phyloP scores from a whole-genome alignment of 2,888 invertebrate genomes.

The Steinernema hermaphroditum region DNA sequence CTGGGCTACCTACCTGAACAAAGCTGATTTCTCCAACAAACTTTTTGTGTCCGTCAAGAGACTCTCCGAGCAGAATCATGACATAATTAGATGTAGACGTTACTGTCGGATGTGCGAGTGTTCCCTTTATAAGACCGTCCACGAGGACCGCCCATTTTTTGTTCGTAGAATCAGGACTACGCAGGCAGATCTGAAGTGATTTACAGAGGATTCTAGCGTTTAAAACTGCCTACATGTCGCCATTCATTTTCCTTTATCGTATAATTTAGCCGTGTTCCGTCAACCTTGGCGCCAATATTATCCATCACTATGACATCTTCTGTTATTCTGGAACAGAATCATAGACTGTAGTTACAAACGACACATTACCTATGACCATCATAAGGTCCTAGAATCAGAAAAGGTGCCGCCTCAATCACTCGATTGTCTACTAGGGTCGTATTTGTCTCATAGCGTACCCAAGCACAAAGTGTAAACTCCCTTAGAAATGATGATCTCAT shows the following conservation, averaged over 20 bases:
- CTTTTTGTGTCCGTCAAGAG: not conserved
- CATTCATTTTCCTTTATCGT: constrained; percentile 27
- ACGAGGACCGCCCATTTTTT: constrained; percentile 11
- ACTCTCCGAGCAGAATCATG: not conserved
- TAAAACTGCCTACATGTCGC: not conserved
- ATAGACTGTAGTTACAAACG: not conserved
- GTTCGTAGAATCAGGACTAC: not conserved
- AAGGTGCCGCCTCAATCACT: not conserved
- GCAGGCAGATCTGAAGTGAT: not conserved
- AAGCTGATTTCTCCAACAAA: constrained; percentile 23
- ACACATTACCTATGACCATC: not conserved
- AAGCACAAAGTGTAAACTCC: constrained; percentile 35
- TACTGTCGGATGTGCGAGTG: not conserved
- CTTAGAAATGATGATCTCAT: not conserved
- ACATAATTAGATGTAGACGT: not conserved
- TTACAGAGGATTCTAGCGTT: not conserved
- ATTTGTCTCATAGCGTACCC: constrained; percentile 32
- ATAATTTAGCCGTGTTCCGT: not conserved
- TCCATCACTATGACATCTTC: not conserved
- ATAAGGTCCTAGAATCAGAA: constrained; percentile 8
- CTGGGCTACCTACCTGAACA: not conserved
- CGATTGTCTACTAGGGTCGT: not conserved
- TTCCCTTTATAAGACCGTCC: constrained; percentile 8
- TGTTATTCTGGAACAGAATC: not conserved
- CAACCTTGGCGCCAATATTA: not conserved